Evolutionary conservation across 1,140 invertebrate species (phyloP).

Genomic region (Oncopeltus fasciatus): DNA sequence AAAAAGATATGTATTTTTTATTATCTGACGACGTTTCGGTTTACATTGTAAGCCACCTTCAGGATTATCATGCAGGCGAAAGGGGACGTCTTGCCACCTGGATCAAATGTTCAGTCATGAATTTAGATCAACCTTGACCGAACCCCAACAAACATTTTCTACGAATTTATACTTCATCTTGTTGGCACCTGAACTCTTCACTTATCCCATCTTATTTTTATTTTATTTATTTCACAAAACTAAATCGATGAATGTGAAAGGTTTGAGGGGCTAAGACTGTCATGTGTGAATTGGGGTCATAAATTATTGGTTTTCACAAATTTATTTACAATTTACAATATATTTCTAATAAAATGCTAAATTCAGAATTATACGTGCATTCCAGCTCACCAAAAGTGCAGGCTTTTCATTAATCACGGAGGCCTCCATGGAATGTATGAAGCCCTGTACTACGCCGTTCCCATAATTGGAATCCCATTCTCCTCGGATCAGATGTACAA

Average conservation of each 20-base stretch:
- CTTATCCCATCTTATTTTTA: background rate
- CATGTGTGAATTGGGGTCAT: background rate
- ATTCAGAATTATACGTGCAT: background rate
- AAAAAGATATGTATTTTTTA: too few relatives aligned
- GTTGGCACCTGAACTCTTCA: too few relatives aligned
- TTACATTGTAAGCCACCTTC: too few relatives aligned
- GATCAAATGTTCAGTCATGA: too few relatives aligned
- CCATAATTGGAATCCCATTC: constrained; percentile 35
- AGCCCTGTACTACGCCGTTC: constrained; percentile 32
- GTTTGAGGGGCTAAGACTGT: too few relatives aligned
- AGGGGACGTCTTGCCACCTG: too few relatives aligned
- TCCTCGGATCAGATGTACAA: constrained; percentile 30
- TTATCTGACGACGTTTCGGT: too few relatives aligned
- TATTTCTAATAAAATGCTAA: background rate
- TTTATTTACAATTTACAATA: background rate
- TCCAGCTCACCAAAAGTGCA: constrained; percentile 26
- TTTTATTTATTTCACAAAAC: background rate
- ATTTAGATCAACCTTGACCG: too few relatives aligned
- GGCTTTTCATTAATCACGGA: constrained; percentile 32
- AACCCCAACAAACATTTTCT: too few relatives aligned
- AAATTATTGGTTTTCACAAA: background rate
- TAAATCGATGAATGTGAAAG: background rate
- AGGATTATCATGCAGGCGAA: too few relatives aligned
- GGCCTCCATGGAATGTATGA: constrained; percentile 34
- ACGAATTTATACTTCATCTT: too few relatives aligned